phyloP scores from a whole-genome alignment of 2,113 vertebrate species.

The Herpailurus yagouaroundi region DNA sequence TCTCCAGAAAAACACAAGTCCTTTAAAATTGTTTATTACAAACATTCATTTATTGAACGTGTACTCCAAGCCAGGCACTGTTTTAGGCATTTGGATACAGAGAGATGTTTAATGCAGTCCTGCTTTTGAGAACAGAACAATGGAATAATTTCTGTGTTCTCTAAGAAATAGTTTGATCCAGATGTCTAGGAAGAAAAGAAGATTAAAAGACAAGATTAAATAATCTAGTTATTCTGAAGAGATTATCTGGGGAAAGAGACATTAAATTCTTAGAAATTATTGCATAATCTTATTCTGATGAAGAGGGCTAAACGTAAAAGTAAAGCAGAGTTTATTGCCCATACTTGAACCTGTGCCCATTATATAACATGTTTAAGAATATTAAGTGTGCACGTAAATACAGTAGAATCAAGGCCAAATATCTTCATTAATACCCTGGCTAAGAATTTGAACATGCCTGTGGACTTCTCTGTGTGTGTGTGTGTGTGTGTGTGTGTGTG shows the following conservation, averaged over 20 bases:
- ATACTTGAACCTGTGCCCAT: not conserved
- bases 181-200: not conserved
- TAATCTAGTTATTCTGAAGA: conserved; percentile 16
- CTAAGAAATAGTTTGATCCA: not conserved
- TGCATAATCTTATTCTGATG: conserved; percentile 45
- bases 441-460: not conserved
- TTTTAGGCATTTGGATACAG: not conserved
- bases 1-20: not conserved
- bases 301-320: not conserved
- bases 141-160: not conserved
- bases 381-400: not conserved
- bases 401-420: not conserved
- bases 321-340: conserved; percentile 22
- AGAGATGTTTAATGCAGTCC: not conserved
- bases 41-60: not conserved
- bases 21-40: not conserved
- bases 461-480: not conserved
- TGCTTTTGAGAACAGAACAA: not conserved
- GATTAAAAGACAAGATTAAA: conserved; percentile 59
- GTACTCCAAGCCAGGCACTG: not conserved
- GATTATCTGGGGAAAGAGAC: conserved; percentile 34
- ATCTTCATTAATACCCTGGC: not conserved
- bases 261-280: conserved; percentile 48
- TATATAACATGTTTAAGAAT: not conserved
- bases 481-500: not conserved